Base-by-base conservation (phyloP, 2,113 vertebrate genomes). In the Phylloscopus whistleri region DNA sequence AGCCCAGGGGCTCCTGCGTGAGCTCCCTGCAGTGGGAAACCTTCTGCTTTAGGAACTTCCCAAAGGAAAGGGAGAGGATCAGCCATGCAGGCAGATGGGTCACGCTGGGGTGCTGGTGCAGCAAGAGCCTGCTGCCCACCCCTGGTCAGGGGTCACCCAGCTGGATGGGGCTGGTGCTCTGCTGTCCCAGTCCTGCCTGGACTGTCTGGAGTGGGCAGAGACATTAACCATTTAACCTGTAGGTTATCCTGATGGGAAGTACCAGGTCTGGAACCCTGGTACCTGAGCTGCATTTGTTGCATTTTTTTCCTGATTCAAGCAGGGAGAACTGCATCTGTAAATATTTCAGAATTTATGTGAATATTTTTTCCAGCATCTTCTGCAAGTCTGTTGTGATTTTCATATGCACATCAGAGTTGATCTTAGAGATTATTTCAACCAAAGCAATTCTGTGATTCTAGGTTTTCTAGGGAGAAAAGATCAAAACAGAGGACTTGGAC, bases 121-220 rank as follows among this genome's bases (percentile, higher is more conserved):
- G 33, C 4, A 8, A 6, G 67, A 20, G 8, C 35, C 24, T 76
- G 51, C 21, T 16, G 10, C 39, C 5, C n/a, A 7, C 11, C 7
- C 37, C n/a, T 4, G 15, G 9, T 3, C 23, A 16, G 49, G 6
- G 41, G 35, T 20, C n/a, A 16, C 19, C n/a, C 56, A 13, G 51
- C 0, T 24, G 44, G 20, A 2, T 1, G 16, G 62, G 27, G 9
- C 55, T 2, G 11, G 2, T 13, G 27, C 69, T 84, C 16, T 28
- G 3, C 39, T 44, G 52, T 5, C 43, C 70, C 31, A 4, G 0
- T 11, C 41, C 78, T 31, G 5, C 52, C 18, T 19, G 17, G 11
- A 3, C 43, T 24, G 43, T 17, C 58, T 39, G 5, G 0, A 9
- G 33, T 0, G 31, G 41, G 60, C 22, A 9, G 17, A 10, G 35